phyloP scores from a whole-genome alignment of 1,140 invertebrate species.

The Grapholita molesta region DNA sequence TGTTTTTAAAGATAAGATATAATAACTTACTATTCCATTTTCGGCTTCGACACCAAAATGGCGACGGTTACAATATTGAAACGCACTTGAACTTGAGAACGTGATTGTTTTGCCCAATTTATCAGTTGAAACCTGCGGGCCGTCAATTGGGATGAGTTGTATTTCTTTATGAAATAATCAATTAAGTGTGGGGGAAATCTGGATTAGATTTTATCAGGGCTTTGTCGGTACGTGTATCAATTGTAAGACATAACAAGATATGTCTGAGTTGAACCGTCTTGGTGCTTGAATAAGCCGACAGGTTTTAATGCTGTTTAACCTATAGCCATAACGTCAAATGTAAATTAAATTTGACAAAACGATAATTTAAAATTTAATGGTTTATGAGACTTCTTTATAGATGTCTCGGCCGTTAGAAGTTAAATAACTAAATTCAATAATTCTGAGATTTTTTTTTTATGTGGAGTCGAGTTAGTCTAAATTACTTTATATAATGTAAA shows the following conservation, averaged over 20 bases:
- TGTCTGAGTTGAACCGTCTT: conserved; percentile 32
- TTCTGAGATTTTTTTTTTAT: no score
- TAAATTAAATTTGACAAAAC: no score
- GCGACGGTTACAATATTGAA: conserved; percentile 25
- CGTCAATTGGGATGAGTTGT: conserved; percentile 61
- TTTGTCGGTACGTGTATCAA: conserved; percentile 64
- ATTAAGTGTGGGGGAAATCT: conserved; percentile 69
- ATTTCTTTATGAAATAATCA: conserved; percentile 72
- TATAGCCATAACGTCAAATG: no score
- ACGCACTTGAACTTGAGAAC: conserved; percentile 42
- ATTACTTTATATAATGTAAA: no score
- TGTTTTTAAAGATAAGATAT: no score
- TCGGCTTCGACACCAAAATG: no score
- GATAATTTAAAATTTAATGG: no score
- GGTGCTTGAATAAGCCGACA: no score
- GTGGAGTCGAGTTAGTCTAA: no score
- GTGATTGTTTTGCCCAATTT: conserved; percentile 51
- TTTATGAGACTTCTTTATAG: no score
- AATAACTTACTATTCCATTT: background rate
- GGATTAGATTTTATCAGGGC: conserved; percentile 67
- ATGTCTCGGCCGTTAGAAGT: no score
- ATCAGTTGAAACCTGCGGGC: conserved; percentile 36
- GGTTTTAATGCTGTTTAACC: background rate
- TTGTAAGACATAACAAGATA: conserved; percentile 63
- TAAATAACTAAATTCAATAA: no score